These are phyloP conservation scores for Hyposmocoma kahamanoa DNA, from an alignment of 1,140 invertebrate species.

Conservation along the genomic window DNA sequence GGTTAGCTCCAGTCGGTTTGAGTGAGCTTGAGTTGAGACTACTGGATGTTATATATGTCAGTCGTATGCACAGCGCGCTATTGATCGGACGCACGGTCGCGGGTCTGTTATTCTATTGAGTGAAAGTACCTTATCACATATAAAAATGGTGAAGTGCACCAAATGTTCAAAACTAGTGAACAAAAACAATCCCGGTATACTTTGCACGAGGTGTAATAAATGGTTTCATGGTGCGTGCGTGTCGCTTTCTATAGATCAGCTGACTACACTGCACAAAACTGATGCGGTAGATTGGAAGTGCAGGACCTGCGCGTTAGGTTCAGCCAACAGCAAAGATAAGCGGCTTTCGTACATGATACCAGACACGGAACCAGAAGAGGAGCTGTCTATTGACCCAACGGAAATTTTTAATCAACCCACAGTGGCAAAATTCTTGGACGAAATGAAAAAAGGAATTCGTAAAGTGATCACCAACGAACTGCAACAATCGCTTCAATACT, in stretches of 20 bases:
- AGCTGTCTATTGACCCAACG: neutral
- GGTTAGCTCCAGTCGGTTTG: no score
- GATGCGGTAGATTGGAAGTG: conserved; percentile 5
- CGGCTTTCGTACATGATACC: neutral
- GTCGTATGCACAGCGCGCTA: no score
- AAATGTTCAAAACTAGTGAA: neutral
- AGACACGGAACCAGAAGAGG: conserved; percentile 1
- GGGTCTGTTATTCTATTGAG: no score
- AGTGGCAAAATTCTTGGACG: neutral
- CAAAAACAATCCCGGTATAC: conserved; percentile 5
- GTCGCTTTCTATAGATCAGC: neutral
- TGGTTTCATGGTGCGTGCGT: conserved; percentile 2
- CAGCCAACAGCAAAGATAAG: neutral
- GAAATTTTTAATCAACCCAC: neutral
- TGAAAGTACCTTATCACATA: neutral
- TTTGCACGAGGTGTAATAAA: conserved; percentile 3
- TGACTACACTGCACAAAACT: neutral
- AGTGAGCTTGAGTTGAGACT: no score
- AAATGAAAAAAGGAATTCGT: conserved; percentile 1
- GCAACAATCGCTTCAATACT: conserved; percentile 1
- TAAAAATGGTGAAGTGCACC: neutral
- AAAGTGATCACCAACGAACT: neutral
- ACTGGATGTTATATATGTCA: no score
- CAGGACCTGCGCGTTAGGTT: neutral
- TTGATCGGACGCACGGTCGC: no score